Evolutionary conservation across 2,888 invertebrate genomes (phyloP).

Genomic region (Aporophyla lueneburgensis): DNA sequence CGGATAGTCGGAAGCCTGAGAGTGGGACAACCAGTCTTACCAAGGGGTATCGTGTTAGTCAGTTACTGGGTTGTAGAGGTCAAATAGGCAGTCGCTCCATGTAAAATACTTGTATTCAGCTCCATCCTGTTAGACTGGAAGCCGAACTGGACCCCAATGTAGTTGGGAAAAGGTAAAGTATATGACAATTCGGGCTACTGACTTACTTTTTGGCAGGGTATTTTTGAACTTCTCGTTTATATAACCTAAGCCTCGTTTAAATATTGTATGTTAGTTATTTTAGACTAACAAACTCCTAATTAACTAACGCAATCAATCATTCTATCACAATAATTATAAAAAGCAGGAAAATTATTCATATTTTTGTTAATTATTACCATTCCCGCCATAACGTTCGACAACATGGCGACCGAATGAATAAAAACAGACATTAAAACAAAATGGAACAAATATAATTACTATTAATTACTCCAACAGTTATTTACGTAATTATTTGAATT

Average conservation of each 20-base stretch:
- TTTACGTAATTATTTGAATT: conserved; percentile 55
- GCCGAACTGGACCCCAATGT: background rate
- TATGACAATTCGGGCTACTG: background rate
- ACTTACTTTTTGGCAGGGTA: background rate
- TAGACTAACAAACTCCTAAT: background rate
- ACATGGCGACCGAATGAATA: conserved; percentile 33
- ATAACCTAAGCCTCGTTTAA: too few species aligned
- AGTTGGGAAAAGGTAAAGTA: background rate
- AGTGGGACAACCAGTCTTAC: background rate
- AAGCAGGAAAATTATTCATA: conserved; percentile 37
- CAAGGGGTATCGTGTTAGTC: background rate
- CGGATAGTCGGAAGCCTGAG: background rate
- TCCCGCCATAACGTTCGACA: conserved; percentile 3
- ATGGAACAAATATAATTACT: conserved; percentile 55
- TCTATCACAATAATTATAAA: conserved; percentile 15
- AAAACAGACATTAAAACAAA: conserved; percentile 44
- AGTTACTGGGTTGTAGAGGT: conserved; percentile 22
- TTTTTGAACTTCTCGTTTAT: background rate
- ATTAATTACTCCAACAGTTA: conserved; percentile 61
- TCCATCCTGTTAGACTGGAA: background rate
- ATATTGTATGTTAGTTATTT: background rate
- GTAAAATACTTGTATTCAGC: too few species aligned
- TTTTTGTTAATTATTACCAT: conserved; percentile 14
- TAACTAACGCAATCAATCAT: conserved; percentile 13
- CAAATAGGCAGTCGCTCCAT: conserved; percentile 3